Evolutionary conservation across 1,140 invertebrate species (phyloP).

Genomic region (Magallana ariakensis): DNA sequence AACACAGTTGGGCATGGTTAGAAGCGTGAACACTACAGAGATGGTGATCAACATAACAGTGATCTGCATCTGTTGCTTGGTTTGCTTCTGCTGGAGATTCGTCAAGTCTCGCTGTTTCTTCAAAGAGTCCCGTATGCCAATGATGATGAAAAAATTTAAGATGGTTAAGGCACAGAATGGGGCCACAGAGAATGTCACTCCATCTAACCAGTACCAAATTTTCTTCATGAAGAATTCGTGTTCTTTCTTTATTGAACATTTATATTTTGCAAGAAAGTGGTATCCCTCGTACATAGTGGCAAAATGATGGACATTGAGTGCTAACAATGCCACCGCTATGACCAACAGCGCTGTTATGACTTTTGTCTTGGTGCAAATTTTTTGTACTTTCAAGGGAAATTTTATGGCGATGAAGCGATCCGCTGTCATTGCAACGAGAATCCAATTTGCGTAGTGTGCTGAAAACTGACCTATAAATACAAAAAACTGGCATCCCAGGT

Average conservation of each 20-base stretch:
- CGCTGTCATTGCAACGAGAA: constrained; percentile 72
- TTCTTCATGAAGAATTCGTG: constrained; percentile 52
- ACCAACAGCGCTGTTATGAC: constrained; percentile 49
- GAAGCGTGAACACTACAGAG: constrained; percentile 65
- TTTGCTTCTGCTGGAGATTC: constrained; percentile 55
- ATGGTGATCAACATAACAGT: constrained; percentile 72
- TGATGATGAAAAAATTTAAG: constrained; percentile 69
- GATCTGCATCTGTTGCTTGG: constrained; percentile 66
- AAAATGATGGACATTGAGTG: constrained; percentile 59
- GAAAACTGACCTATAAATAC: constrained; percentile 64
- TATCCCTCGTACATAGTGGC: constrained; percentile 55
- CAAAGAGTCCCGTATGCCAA: constrained; percentile 56
- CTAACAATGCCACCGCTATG: constrained; percentile 58
- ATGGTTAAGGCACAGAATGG: constrained; percentile 63
- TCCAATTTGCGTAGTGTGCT: constrained; percentile 71
- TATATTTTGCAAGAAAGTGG: constrained; percentile 46
- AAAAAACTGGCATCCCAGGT: constrained; percentile 62
- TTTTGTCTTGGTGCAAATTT: constrained; percentile 58
- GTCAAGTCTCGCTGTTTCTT: constrained; percentile 60
- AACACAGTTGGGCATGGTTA: constrained; percentile 70
- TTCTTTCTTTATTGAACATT: constrained; percentile 50
- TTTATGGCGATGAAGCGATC: constrained; percentile 73
- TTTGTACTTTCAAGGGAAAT: constrained; percentile 69
- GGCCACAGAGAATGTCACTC: constrained; percentile 61
- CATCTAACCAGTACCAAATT: constrained; percentile 69